phyloP scores from a whole-genome alignment of 2,113 vertebrate genomes.

The Corythornis madagascariensis region DNA sequence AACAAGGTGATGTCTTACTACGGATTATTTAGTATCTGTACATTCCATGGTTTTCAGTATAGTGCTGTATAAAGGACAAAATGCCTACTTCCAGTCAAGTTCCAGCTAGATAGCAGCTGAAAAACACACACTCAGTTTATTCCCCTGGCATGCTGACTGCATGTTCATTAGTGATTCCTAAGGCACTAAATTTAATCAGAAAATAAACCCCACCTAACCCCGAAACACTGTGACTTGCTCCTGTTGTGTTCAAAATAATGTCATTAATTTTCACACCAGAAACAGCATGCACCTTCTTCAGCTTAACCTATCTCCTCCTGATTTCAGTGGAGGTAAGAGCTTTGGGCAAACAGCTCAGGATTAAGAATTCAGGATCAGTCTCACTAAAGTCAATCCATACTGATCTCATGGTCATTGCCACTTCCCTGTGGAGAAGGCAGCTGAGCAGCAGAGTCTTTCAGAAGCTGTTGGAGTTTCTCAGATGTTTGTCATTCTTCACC shows the following conservation, averaged over 20 bases:
- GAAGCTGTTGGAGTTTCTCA: not conserved
- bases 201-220: not conserved
- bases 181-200: constrained; percentile 1
- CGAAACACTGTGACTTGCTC: not conserved
- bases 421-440: not conserved
- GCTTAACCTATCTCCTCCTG: not conserved
- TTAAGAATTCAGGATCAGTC: not conserved
- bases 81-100: not conserved
- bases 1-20: not conserved
- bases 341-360: not conserved
- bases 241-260: not conserved
- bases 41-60: not conserved
- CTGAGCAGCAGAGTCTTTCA: not conserved
- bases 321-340: not conserved
- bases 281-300: not conserved
- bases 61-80: not conserved
- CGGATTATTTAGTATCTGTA: not conserved
- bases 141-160: not conserved
- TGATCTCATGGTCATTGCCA: not conserved
- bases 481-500: not conserved
- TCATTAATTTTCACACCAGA: not conserved
- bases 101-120: not conserved
- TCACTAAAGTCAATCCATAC: not conserved
- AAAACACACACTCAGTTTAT: not conserved
- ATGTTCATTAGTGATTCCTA: not conserved